Conservation (phyloP, 2,888 invertebrate species). For the Pandemis corylana region DNA sequence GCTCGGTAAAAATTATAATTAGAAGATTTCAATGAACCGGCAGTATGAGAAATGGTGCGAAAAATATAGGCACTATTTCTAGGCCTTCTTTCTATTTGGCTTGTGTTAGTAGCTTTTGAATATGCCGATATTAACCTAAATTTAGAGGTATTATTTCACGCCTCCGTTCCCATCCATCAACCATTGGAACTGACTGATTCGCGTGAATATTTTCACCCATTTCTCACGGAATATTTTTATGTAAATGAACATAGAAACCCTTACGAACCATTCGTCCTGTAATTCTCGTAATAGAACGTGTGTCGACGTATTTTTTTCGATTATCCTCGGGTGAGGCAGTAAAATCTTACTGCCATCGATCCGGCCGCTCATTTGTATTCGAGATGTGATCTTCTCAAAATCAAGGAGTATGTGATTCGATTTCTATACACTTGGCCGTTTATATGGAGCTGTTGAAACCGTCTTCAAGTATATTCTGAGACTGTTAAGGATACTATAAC, state of each 20-base stretch:
- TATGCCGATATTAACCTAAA: too few relatives aligned
- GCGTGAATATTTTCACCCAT: background rate
- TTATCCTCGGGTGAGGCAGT: conserved; percentile 50
- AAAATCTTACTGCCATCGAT: conserved; percentile 59
- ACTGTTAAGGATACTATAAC: too few relatives aligned
- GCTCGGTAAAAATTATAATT: too few relatives aligned
- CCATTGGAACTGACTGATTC: conserved; percentile 1
- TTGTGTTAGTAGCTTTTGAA: too few relatives aligned
- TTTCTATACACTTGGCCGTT: conserved; percentile 70
- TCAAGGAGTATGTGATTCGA: conserved; percentile 85
- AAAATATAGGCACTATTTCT: too few relatives aligned
- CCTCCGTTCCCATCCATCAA: background rate
- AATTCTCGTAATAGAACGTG: conserved; percentile 34
- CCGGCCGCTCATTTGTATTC: conserved; percentile 72
- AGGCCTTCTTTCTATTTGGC: too few relatives aligned
- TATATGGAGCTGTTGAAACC: conserved; percentile 57
- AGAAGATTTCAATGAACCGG: too few relatives aligned
- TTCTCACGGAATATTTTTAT: conserved; percentile 12
- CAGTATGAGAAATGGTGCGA: too few relatives aligned
- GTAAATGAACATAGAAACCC: conserved; percentile 11
- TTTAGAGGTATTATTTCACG: background rate
- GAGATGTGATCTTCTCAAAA: conserved; percentile 72
- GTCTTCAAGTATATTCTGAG: too few relatives aligned
- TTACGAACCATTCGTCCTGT: conserved; percentile 17
- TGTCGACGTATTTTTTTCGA: conserved; percentile 48